Base-by-base conservation (phyloP, 2,797 vertebrate species). In the Tragopan temminckii region DNA sequence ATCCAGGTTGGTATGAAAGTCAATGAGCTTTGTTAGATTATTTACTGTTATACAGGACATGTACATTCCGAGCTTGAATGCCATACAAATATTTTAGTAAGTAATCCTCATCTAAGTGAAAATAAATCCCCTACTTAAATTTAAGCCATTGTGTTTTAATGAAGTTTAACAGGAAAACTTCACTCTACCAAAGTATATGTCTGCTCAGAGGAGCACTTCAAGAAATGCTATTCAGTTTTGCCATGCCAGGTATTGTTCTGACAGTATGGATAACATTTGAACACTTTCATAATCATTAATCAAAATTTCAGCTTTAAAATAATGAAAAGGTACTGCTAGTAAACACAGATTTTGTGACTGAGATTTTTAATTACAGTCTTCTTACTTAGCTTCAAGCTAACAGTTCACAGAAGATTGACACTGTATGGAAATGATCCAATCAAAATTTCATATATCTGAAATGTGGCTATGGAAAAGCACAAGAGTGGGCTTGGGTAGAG, bases 31-130 rank as follows among this genome's bases (percentile, higher is more conserved):
- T 80, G 38, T 46, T 71, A 69, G 42, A 40, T 79, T 83, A 84
- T 77, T 69, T 88, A n/a, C 29, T 48, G 3, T 52, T 79, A 7
- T 42, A 57, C 42, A 71, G 16, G 23, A 21, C 59, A 55, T 12
- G 27, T 55, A 71, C n/a, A 58, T 77, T 79, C 29, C 61, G 62
- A 89, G 53, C 17, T 57, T 82, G 53, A 72, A 86, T 58, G 16
- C 4, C 9, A 16, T 50, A 35, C 0, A 29, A 67, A 81, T 57
- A 25, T 45, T 94, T 88, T 70, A 88, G 57, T 23, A 90, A 94
- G 59, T 85, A 91, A 95, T 88, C 40, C 43, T 40, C n/a, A 74
- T n/a, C 20, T 84, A 95, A 96, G 40, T 88, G 75, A 84, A 94
- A 94, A 86, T 88, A 94, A 91, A 95, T 91, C 64, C 25, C 12